Evolutionary conservation across 30 jellyfish, hydroid and myxozoan species (phyloP).

Genomic region (Hydractinia symbiolongicarpus): DNA sequence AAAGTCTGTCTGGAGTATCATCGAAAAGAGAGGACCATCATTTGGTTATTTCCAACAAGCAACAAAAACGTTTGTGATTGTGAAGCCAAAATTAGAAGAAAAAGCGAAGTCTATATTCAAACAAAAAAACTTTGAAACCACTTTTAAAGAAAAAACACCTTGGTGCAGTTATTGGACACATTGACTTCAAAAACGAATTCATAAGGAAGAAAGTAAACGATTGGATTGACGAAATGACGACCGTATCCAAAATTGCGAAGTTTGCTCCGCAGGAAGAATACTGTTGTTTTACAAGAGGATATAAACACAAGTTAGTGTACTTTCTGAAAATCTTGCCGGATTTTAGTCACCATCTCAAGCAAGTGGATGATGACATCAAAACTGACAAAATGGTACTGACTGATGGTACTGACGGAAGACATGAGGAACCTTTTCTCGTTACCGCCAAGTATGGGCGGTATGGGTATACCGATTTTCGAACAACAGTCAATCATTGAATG

Average conservation of each 20-base stretch:
- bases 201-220: constrained; percentile 4
- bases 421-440: too few species aligned
- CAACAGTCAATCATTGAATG: too few species aligned
- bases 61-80: too few species aligned
- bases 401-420: too few species aligned
- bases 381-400: too few species aligned
- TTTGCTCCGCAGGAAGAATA: too few species aligned
- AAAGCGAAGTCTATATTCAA: constrained; percentile 23
- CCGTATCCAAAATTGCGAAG: neutral
- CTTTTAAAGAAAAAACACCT: neutral
- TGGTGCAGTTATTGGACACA: neutral
- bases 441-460: too few species aligned
- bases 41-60: constrained; percentile 26
- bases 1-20: neutral
- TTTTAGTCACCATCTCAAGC: constrained; percentile 13
- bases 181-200: neutral
- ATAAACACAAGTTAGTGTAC: neutral
- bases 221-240: constrained; percentile 23
- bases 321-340: constrained; percentile 23
- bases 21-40: constrained; percentile 7
- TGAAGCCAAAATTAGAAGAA: neutral
- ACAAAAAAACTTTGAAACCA: neutral
- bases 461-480: too few species aligned
- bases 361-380: constrained; percentile 14
- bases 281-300: too few species aligned